These are phyloP conservation scores for Rhodinocichla rosea DNA, from an alignment of 2,113 vertebrate genomes.

Conservation along the genomic window DNA sequence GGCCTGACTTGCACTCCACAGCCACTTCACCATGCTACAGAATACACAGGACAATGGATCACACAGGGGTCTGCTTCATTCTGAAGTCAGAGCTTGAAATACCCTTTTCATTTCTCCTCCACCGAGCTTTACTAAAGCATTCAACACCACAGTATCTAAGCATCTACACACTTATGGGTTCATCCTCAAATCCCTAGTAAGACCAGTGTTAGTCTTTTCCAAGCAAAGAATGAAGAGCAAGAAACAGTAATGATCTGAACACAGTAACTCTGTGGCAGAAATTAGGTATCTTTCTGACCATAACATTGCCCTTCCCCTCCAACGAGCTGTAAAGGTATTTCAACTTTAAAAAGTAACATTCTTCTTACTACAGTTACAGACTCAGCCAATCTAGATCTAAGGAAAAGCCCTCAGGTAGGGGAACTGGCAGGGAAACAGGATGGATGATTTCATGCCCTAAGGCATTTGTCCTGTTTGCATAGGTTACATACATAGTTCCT, in stretches of 20 bases:
- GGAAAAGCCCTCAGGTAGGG: neutral
- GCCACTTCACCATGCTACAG: neutral
- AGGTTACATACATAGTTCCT: neutral
- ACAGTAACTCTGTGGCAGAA: neutral
- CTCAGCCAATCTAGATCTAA: neutral
- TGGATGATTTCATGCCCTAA: neutral
- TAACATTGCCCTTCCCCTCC: neutral
- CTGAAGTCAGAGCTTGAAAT: neutral
- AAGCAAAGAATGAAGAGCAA: neutral
- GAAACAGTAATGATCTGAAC: neutral
- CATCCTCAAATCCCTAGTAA: neutral
- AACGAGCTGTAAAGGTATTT: neutral
- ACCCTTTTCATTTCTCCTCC: neutral
- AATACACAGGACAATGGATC: neutral
- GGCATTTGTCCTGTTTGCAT: neutral
- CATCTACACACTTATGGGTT: rapidly evolving
- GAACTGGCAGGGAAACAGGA: conserved; percentile 11
- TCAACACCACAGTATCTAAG: neutral
- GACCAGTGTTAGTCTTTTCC: neutral
- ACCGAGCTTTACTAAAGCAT: neutral
- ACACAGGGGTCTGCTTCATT: neutral
- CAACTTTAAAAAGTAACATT: neutral
- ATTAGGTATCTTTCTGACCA: neutral
- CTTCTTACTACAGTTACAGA: neutral
- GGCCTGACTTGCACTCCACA: neutral